These are phyloP conservation scores for Bombus turneri DNA, from an alignment of 1,140 invertebrate species.

Conservation along the genomic window DNA sequence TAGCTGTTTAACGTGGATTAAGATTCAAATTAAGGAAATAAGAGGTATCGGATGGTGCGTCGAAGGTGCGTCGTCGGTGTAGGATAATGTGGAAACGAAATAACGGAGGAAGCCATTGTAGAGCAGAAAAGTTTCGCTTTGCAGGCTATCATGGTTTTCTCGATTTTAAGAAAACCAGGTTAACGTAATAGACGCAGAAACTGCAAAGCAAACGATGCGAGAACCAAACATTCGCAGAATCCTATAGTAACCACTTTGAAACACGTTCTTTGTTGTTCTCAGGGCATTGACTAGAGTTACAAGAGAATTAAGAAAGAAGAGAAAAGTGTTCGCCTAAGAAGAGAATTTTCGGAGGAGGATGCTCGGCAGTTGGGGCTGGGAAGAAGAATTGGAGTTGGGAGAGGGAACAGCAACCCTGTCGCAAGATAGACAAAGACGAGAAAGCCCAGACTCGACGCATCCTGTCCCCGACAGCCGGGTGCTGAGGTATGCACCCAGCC, in stretches of 20 bases:
- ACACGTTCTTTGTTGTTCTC: conserved; percentile 49
- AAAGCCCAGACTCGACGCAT: conserved; percentile 79
- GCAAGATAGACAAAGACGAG: conserved; percentile 73
- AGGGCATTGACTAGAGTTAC: conserved; percentile 72
- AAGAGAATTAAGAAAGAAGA: conserved; percentile 73
- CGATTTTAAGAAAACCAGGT: neutral
- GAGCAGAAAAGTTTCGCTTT: neutral
- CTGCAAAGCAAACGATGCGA: neutral
- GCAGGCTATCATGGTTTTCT: neutral
- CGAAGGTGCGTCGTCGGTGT: no score
- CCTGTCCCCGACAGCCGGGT: conserved; percentile 80
- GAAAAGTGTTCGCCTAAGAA: conserved; percentile 75
- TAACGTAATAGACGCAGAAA: neutral
- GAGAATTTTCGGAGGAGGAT: conserved; percentile 80
- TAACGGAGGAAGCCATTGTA: neutral
- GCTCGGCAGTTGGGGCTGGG: conserved; percentile 80
- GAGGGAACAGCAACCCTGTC: conserved; percentile 71
- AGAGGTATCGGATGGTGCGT: no score
- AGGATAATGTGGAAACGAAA: no score
- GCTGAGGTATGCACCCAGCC: conserved; percentile 82
- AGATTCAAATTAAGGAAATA: no score
- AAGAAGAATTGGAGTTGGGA: conserved; percentile 80
- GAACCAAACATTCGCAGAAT: neutral
- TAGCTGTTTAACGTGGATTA: no score
- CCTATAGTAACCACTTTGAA: conserved; percentile 8